Evolutionary conservation across 2,113 vertebrate species (phyloP).

Genomic region (Ameiurus melas): DNA sequence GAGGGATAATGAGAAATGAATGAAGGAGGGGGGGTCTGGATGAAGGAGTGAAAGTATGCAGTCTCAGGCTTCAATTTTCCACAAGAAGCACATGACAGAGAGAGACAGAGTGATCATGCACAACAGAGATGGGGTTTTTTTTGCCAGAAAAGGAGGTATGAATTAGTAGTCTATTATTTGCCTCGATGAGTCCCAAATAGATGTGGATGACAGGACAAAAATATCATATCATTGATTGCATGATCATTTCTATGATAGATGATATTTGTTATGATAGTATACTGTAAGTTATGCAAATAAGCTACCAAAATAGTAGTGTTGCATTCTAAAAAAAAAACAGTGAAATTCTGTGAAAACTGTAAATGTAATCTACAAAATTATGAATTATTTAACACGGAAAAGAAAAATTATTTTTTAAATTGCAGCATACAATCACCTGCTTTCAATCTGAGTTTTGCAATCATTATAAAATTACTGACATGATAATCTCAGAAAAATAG

Average conservation of each 20-base stretch:
- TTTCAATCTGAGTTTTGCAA: background rate
- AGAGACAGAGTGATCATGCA: conserved; percentile 4
- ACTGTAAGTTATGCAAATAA: background rate
- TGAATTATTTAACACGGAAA: background rate
- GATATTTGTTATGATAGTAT: background rate
- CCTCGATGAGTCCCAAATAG: background rate
- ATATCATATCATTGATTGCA: background rate
- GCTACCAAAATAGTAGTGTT: background rate
- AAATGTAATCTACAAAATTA: background rate
- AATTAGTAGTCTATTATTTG: background rate
- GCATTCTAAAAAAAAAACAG: background rate
- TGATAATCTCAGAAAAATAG: background rate
- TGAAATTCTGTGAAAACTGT: background rate
- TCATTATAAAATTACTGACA: background rate
- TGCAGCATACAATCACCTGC: background rate
- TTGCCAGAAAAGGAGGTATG: background rate
- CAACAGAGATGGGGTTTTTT: conserved; percentile 29
- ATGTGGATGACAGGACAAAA: background rate
- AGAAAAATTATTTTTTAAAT: background rate
- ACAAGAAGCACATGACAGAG: conserved; percentile 15
- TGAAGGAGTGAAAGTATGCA: conserved; percentile 8
- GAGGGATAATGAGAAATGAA: conserved; percentile 41
- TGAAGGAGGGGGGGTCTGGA: conserved; percentile 25
- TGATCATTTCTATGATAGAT: background rate
- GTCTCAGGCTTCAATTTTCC: conserved; percentile 20